These are phyloP conservation scores for Cantharis lateralis DNA, from an alignment of 2,888 invertebrate species.

Conservation along the genomic window DNA sequence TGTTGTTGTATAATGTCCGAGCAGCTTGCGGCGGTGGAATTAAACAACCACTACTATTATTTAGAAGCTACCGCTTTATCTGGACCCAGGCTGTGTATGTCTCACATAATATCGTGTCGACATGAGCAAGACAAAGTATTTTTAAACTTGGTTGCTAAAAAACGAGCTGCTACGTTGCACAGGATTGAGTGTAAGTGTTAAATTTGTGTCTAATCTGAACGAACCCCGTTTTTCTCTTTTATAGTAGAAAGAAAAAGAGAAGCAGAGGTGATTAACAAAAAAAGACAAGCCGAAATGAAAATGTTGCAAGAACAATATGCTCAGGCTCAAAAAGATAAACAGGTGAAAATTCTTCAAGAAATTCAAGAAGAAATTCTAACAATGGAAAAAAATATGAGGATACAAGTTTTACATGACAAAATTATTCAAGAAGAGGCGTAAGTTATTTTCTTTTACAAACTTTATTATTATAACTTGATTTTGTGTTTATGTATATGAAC, in stretches of 20 bases:
- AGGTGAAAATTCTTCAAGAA: constrained; percentile 42
- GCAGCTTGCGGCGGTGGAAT: constrained; percentile 43
- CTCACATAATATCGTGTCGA: constrained; percentile 38
- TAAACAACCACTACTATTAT: constrained; percentile 48
- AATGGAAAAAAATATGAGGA: constrained; percentile 42
- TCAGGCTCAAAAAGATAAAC: constrained; percentile 45
- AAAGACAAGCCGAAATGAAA: constrained; percentile 44
- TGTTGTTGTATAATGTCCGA: constrained; percentile 51
- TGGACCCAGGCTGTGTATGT: constrained; percentile 46
- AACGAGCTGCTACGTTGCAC: constrained; percentile 46
- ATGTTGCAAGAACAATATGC: constrained; percentile 49
- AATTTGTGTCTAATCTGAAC: background rate
- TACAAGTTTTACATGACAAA: constrained; percentile 46
- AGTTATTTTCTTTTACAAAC: constrained; percentile 31
- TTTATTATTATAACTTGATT: no score
- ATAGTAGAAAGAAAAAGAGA: constrained; percentile 49
- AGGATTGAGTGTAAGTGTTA: constrained; percentile 50
- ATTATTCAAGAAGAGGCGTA: constrained; percentile 53
- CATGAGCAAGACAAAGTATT: constrained; percentile 42
- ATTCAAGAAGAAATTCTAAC: constrained; percentile 46
- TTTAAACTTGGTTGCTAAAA: constrained; percentile 47
- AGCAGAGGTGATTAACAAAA: constrained; percentile 42
- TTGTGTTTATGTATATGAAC: no score
- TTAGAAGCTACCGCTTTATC: constrained; percentile 47
- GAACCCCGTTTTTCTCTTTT: background rate